A percentile compares a stretch with the other conserved stretches of the same genome.
Conservation (phyloP, 37 sponge, comb jelly and placozoan genomes). For the Ianthella basta region DNA sequence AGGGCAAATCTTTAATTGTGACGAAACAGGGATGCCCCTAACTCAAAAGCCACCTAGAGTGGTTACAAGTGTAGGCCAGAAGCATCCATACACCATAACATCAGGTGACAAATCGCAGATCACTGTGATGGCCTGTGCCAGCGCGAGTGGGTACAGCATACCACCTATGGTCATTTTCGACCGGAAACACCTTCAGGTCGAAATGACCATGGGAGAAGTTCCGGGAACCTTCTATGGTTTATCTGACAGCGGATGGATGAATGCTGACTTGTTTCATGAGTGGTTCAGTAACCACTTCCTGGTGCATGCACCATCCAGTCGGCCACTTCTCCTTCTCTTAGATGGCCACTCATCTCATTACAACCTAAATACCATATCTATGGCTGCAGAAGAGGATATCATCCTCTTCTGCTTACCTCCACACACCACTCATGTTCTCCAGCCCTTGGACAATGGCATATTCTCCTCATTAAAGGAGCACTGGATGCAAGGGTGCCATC, state of each 20-base stretch:
- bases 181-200: neutral
- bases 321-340: conserved; percentile 32
- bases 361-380: neutral
- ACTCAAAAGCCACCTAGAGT: conserved; percentile 12
- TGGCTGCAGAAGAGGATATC: neutral
- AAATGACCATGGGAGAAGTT: conserved; percentile 22
- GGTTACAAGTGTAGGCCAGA: conserved; percentile 14
- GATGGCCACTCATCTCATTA: conserved; percentile 31
- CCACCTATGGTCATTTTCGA: conserved; percentile 22
- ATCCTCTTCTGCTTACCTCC: conserved; percentile 26
- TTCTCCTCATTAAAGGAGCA: conserved; percentile 7
- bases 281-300: conserved; percentile 38
- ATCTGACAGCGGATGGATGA: conserved; percentile 22
- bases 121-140: conserved; percentile 32
- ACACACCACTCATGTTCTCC: conserved; percentile 4
- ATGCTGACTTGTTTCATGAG: conserved; percentile 25
- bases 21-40: conserved; percentile 42
- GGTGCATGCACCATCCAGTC: conserved; percentile 16
- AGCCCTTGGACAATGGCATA: conserved; percentile 20
- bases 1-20: conserved; percentile 15
- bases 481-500: conserved; percentile 20
- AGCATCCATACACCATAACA: neutral
- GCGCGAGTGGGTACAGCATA: conserved; percentile 13
- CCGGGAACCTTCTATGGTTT: conserved; percentile 28
- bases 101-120: neutral